Base-by-base conservation (phyloP, 2,797 vertebrate species). In the Labeo calbasu region DNA sequence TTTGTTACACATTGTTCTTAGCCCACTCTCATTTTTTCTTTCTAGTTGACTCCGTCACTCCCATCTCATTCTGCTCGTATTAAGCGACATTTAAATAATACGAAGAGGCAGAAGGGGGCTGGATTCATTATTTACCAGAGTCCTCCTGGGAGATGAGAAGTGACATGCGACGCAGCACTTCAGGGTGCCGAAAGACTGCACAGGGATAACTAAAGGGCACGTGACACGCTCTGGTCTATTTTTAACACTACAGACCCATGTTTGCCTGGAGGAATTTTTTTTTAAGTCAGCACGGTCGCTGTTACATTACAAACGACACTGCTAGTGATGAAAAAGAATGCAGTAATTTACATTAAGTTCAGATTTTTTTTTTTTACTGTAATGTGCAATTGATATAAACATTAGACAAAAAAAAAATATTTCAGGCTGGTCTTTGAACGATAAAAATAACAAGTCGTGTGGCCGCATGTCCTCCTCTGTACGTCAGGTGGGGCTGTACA, bases 91-190 rank as follows among this genome's bases (percentile, higher is more conserved):
- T 85, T 88, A 82, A 85, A 88, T 86, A 88, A 86, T 79, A 51
- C 61, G 71, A 86, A 82, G 70, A 57, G 73, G 84, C 80, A 84
- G 82, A 86, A 40, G 82, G 80, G 70, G 66, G 78, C 51, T 81
- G 84, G 86, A 86, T 83, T 86, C 55, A 66, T 86, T 87, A 86
- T 88, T 89, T 89, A 82, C 66, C 55, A 68, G 82, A 63, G 84
- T 73, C 82, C 82, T 84, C 65, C 66, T 61, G 63, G 55, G 84
- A 81, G 83, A 87, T 85, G 79, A 77, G 61, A 89, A 86, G 79
- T 78, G 83, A 83, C 84, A 88, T 48, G 46, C 72, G n/a, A 85
- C 43, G 40, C 76, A 81, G 76, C 78, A 71, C 85, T 83, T 85
- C 82, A 83, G 84, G 85, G 86, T 80, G 84, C 68, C 68, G 66